These are phyloP conservation scores for Mystacides longicornis DNA, from an alignment of 2,888 invertebrate species.

Conservation along the genomic window DNA sequence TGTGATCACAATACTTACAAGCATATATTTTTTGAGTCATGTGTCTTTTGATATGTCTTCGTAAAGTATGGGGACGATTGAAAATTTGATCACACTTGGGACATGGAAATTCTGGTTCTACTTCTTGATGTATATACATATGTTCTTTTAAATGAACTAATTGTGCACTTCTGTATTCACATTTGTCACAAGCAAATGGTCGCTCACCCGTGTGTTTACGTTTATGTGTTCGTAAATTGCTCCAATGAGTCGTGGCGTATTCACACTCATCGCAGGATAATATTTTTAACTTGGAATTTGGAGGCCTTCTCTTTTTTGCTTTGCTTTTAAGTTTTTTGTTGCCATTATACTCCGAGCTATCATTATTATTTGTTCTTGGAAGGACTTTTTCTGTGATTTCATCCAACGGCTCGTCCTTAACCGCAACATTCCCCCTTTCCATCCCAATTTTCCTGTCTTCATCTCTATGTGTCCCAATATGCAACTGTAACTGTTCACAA, in stretches of 20 bases:
- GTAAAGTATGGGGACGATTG: neutral
- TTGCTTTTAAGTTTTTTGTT: neutral
- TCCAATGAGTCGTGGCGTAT: slow-evolving; percentile 9
- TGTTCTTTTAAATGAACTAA: slow-evolving; percentile 9
- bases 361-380: neutral
- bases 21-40: slow-evolving; percentile 2
- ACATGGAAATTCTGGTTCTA: slow-evolving; percentile 9
- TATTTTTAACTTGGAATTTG: slow-evolving; percentile 3
- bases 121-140: slow-evolving; percentile 4
- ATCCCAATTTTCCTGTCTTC: neutral
- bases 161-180: slow-evolving; percentile 10
- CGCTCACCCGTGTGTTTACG: slow-evolving; percentile 12
- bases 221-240: slow-evolving; percentile 14
- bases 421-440: neutral
- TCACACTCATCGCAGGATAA: slow-evolving; percentile 13
- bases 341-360: neutral
- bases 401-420: neutral
- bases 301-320: neutral
- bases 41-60: slow-evolving; percentile 3
- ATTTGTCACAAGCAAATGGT: slow-evolving; percentile 10
- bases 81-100: slow-evolving; percentile 2
- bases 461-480: neutral
- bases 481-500: neutral
- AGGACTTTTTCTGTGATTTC: neutral
- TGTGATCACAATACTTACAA: slow-evolving; percentile 8